Evolutionary conservation across 2,113 vertebrate genomes (phyloP).

Genomic region (Abramis brama): DNA sequence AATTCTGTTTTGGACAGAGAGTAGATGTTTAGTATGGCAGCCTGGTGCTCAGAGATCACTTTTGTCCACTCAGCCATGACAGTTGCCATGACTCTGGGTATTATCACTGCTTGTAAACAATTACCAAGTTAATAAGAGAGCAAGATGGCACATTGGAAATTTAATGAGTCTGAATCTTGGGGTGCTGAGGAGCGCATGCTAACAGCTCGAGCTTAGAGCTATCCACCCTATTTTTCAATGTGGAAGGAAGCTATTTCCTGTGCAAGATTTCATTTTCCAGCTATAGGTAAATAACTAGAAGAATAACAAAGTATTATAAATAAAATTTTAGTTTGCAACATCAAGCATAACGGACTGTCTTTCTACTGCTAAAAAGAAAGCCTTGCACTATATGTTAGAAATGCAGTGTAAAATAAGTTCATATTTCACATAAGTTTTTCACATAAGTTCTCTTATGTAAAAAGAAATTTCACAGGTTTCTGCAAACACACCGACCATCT

Average conservation of each 20-base stretch:
- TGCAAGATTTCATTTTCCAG: not conserved
- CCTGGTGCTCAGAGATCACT: slow-evolving; percentile 39
- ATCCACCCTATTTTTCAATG: not conserved
- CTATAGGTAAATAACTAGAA: not conserved
- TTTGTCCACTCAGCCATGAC: slow-evolving; percentile 18
- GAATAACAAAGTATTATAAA: not conserved
- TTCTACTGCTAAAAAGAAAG: not conserved
- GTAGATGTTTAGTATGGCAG: slow-evolving; percentile 33
- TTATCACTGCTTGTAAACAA: slow-evolving; percentile 42
- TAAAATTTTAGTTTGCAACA: not conserved
- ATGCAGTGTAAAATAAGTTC: too few species aligned
- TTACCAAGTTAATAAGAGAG: slow-evolving; percentile 37
- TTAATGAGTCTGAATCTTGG: slow-evolving; percentile 28
- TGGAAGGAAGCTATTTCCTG: not conserved
- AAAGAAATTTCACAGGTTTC: not conserved
- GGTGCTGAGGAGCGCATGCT: slow-evolving; percentile 3
- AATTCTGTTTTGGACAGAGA: slow-evolving; percentile 19
- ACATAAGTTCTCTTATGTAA: too few species aligned
- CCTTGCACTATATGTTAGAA: too few species aligned
- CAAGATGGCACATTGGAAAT: slow-evolving; percentile 41
- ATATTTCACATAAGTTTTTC: too few species aligned
- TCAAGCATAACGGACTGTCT: not conserved
- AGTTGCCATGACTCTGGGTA: slow-evolving; percentile 43
- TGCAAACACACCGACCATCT: not conserved
- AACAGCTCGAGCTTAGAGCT: slow-evolving; percentile 1